Base-by-base conservation (phyloP, 1,140 invertebrate genomes). In the Stegodyphus dumicola region DNA sequence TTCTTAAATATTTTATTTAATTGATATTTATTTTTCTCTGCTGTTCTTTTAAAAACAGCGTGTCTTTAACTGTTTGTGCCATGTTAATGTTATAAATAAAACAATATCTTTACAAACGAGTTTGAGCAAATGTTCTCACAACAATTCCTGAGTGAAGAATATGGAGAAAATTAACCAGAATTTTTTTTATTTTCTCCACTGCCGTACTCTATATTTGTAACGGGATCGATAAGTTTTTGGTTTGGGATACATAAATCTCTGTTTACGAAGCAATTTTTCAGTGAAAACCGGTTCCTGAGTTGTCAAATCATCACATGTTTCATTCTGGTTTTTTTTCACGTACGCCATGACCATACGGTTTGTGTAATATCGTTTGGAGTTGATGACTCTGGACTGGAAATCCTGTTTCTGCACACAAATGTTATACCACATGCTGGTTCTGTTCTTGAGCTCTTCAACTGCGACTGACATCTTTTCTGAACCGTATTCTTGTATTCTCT, bases 401-500 rank as follows among this genome's bases (percentile, higher is more conserved):
- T 85, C 81, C 56, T 85, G 81, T 33, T 86, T 86, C 7, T 87
- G 64, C 0, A 89, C 88, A 67, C 88, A 89, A n/a, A 87, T 60
- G 49, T 88, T 60, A 51, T 86, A 89, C 87, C 87, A 89, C 17
- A 77, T 54, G 17, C 83, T 69, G 7, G 80, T 87, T 3, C 83
- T 17, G 13, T 81, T 67, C 11, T 64, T 73, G 0, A 89, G 65
- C 70, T 85, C 17, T 13, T 70, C 71, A 76, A 88, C 88, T n/a
- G 89, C 88, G 48, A 77, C 74, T 53, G 77, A 83, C 89, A 91
- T 89, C 75, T 73, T 87, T 49, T 89, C 85, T 10, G 67, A 17
- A 15, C 91, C 91, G 81, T 88, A 90, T 18, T 86, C 18, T 15
- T 83, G 76, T 3, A 90, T 87, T 73, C 85, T 87, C 15, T 86